Evolutionary conservation across 2,888 invertebrate species (phyloP), one percentile per base, ranked within the genome.

Genomic region (Encarsia formosa): DNA sequence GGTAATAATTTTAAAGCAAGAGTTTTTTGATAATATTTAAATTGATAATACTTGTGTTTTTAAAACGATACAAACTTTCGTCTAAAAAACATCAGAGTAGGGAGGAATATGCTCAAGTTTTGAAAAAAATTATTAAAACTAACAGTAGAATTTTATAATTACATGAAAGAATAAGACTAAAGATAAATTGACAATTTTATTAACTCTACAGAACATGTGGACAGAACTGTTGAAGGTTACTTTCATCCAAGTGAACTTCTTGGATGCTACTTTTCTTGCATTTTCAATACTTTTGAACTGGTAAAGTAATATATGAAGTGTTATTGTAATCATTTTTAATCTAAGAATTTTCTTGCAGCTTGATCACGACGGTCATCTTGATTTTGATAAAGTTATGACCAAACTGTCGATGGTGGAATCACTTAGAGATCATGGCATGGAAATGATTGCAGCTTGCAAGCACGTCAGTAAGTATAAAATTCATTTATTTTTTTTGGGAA

Each of bases 131-230:
- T n/a, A n/a, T n/a, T n/a, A n/a, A n/a, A n/a, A n/a, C n/a, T n/a
- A n/a, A n/a, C n/a, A n/a, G n/a, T n/a, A n/a, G n/a, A n/a, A n/a
- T n/a, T n/a, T n/a, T n/a, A n/a, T n/a, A n/a, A n/a, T n/a, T n/a
- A n/a, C n/a, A n/a, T n/a, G n/a, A n/a, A n/a, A n/a, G n/a, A 6
- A 3, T 31, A 31, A n/a, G 31, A 8, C 26, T 26, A 31, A n/a
- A n/a, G 6, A 31, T n/a, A 11, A 15, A n/a, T 31, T 26, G 26
- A 6, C 11, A 31, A 31, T 32, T 1, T 32, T 9, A 16, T 24
- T 13, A 37, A 19, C 16, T 38, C 31, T 35, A 4, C n/a, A 56
- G 56, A 56, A 59, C 62, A 66, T 56, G 62, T 61, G 49, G 52
- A 56, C 24, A 56, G 52, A 39, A 56, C 56, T 1, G 50, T 45